phyloP scores from a whole-genome alignment of 2,113 vertebrate species.

The Petrocephalus zakoni region DNA sequence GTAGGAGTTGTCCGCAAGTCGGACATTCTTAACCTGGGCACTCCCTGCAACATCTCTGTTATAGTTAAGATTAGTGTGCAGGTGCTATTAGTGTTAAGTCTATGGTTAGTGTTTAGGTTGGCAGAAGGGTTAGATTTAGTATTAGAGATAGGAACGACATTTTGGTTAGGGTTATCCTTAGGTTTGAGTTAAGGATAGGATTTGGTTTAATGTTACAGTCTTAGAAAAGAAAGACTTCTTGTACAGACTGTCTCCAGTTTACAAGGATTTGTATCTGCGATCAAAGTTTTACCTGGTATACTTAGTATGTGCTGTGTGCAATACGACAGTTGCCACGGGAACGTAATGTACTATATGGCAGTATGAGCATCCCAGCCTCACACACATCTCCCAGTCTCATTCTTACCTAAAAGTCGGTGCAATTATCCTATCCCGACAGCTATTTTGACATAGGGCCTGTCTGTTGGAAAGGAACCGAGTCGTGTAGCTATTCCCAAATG shows the following conservation, averaged over 20 bases:
- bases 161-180: background rate
- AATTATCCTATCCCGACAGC: background rate
- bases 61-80: too few relatives aligned
- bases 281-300: background rate
- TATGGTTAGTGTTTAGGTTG: background rate
- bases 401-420: background rate
- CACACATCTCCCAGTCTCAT: background rate
- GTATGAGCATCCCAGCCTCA: background rate
- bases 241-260: background rate
- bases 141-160: background rate
- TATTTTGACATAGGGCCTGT: background rate
- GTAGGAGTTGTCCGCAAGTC: background rate
- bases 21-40: background rate
- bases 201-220: background rate
- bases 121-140: background rate
- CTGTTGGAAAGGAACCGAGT: background rate
- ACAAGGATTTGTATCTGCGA: background rate
- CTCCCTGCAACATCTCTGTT: background rate
- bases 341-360: background rate
- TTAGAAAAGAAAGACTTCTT: background rate
- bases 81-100: background rate
- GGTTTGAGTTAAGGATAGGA: background rate
- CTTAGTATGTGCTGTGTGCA: background rate
- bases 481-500: background rate
- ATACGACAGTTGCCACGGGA: background rate